These are phyloP conservation scores for Argopecten irradians DNA, from an alignment of 1,140 invertebrate species.

Conservation along the genomic window DNA sequence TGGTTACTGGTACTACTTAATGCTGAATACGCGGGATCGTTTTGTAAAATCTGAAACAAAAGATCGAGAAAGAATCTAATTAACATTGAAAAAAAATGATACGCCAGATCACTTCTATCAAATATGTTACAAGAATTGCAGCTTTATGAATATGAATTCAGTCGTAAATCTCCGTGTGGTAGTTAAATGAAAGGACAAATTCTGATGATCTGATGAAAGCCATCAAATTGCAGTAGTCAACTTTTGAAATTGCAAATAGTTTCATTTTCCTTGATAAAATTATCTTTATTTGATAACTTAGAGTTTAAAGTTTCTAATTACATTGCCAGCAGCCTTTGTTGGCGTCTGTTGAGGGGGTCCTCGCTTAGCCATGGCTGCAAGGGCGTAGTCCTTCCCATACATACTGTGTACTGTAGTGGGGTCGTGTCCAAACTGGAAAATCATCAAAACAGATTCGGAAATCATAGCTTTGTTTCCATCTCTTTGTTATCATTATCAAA, in stretches of 20 bases:
- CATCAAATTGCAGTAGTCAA: too few relatives aligned
- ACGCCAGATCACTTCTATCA: too few relatives aligned
- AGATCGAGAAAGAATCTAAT: background rate
- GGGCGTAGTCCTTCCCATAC: slow-evolving; percentile 63
- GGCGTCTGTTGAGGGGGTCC: slow-evolving; percentile 51
- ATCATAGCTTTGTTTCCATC: too few relatives aligned
- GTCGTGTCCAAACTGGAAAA: slow-evolving; percentile 61
- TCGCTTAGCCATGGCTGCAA: slow-evolving; percentile 53
- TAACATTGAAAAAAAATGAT: too few relatives aligned
- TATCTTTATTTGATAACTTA: background rate
- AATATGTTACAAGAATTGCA: too few relatives aligned
- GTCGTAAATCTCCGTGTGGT: too few relatives aligned
- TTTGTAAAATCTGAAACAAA: slow-evolving; percentile 40
- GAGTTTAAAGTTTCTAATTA: slow-evolving; percentile 35
- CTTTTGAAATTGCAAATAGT: too few relatives aligned
- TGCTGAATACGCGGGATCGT: slow-evolving; percentile 37
- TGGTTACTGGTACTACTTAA: slow-evolving; percentile 38
- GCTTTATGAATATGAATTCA: too few relatives aligned
- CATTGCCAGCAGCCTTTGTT: slow-evolving; percentile 61
- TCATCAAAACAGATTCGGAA: background rate
- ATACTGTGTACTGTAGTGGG: slow-evolving; percentile 54
- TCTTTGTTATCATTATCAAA: too few relatives aligned
- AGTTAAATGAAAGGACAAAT: too few relatives aligned
- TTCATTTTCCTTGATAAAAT: background rate
- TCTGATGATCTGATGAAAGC: too few relatives aligned